Evolutionary conservation across 2,113 vertebrate species (phyloP).

Genomic region (Chaetura pelagica): DNA sequence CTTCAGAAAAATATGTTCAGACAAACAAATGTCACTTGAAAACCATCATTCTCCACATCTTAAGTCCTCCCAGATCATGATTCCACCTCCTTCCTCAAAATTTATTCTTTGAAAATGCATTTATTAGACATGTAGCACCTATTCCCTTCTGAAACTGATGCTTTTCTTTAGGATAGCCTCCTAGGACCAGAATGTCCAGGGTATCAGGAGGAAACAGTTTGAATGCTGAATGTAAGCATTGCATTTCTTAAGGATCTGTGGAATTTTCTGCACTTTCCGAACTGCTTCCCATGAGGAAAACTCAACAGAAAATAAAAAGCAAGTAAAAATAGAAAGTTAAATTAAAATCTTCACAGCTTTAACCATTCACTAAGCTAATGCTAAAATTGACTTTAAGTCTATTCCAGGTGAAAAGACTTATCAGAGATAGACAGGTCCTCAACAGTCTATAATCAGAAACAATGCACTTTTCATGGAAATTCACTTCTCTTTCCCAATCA

Average conservation of each 20-base stretch:
- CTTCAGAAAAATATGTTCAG: slow-evolving; percentile 45
- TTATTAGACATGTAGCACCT: neutral
- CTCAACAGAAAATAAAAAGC: neutral
- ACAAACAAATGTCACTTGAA: slow-evolving; percentile 40
- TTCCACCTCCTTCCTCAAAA: neutral
- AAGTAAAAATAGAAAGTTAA: neutral
- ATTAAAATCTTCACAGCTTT: slow-evolving; percentile 3
- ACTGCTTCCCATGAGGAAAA: neutral
- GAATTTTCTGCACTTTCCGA: neutral
- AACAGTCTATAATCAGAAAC: neutral
- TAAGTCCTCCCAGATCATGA: neutral
- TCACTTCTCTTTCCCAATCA: neutral
- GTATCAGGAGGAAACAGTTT: neutral
- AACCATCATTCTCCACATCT: neutral
- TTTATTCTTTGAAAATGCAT: neutral
- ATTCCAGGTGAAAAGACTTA: neutral
- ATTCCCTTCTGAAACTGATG: neutral
- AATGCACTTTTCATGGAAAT: neutral
- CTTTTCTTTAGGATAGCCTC: neutral
- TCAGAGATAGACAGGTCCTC: neutral
- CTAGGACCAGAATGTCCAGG: neutral
- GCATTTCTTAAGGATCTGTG: neutral
- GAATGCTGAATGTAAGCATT: neutral
- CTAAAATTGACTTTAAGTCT: neutral
- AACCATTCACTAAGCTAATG: neutral